These are phyloP conservation scores for Sus cebifrons DNA, from an alignment of 2,797 vertebrate species.

Conservation along the genomic window DNA sequence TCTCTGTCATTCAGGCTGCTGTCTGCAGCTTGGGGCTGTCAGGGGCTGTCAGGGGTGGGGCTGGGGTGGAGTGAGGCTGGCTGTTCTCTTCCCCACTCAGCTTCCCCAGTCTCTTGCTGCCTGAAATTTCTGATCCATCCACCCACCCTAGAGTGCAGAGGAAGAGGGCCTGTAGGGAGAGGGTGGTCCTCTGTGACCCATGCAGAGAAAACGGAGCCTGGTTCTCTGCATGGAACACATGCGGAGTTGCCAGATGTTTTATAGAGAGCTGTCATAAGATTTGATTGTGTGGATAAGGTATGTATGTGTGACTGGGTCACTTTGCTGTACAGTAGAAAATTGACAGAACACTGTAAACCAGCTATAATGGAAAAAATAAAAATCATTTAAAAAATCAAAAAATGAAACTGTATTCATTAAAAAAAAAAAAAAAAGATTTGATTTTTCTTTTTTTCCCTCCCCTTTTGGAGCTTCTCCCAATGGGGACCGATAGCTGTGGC, in stretches of 20 bases:
- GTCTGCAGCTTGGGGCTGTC: neutral
- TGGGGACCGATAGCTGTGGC: neutral
- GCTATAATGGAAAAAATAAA: too few species aligned
- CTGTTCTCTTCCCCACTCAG: neutral
- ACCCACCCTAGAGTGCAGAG: neutral
- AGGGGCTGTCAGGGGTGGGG: neutral
- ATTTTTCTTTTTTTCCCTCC: neutral
- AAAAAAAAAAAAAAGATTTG: neutral
- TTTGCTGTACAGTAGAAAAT: too few species aligned
- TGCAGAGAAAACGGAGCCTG: neutral
- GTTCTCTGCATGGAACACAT: neutral
- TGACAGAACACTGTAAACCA: too few species aligned
- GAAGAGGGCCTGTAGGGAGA: neutral
- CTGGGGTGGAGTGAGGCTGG: fast-evolving
- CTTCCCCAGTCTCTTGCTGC: neutral
- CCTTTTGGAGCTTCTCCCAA: neutral
- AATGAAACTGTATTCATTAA: too few species aligned
- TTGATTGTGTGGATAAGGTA: too few species aligned
- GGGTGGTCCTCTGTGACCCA: neutral
- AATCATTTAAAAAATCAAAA: too few species aligned
- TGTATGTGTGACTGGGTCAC: too few species aligned
- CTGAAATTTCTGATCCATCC: neutral
- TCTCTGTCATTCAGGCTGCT: neutral
- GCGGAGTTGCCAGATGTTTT: neutral
- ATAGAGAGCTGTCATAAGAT: too few species aligned